phyloP scores from a whole-genome alignment of 2,797 vertebrate species.

The Fistularia tabacaria region DNA sequence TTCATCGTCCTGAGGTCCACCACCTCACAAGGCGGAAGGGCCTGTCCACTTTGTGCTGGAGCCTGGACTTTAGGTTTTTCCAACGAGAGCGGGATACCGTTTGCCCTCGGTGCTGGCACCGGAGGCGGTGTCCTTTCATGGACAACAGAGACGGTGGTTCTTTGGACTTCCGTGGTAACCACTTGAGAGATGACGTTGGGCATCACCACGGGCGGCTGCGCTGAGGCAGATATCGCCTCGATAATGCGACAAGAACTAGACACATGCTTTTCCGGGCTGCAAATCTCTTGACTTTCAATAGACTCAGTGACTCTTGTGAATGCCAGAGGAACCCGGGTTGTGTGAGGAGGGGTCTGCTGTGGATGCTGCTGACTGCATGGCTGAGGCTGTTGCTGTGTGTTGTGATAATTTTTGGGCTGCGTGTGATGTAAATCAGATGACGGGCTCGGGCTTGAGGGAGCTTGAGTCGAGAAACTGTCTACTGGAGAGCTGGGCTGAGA shows the following conservation, averaged over 20 bases:
- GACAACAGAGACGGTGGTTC: slow-evolving; percentile 78
- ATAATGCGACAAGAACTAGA: slow-evolving; percentile 81
- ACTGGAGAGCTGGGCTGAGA: slow-evolving; percentile 96
- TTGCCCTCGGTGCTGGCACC: slow-evolving; percentile 69
- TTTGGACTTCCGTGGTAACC: slow-evolving; percentile 81
- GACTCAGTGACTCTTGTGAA: slow-evolving; percentile 79
- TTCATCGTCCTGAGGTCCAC: slow-evolving; percentile 94
- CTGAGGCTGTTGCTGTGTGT: slow-evolving; percentile 59
- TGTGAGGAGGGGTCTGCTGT: slow-evolving; percentile 58
- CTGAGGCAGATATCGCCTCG: slow-evolving; percentile 76
- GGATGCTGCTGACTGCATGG: slow-evolving; percentile 56
- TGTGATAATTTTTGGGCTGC: slow-evolving; percentile 50
- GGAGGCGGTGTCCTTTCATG: slow-evolving; percentile 76
- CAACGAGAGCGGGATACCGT: slow-evolving; percentile 66
- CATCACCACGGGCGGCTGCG: slow-evolving; percentile 68
- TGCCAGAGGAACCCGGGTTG: slow-evolving; percentile 77
- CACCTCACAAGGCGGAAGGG: slow-evolving; percentile 79
- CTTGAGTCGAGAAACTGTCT: slow-evolving; percentile 81
- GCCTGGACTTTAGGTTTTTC: slow-evolving; percentile 74
- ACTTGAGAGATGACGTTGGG: slow-evolving; percentile 79
- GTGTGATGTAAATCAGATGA: slow-evolving; percentile 74
- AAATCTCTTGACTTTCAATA: slow-evolving; percentile 80
- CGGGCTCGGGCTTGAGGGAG: slow-evolving; percentile 79
- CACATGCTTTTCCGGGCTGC: slow-evolving; percentile 77
- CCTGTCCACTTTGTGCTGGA: slow-evolving; percentile 78